Base-by-base conservation (phyloP, 2,797 vertebrate species). In the Allobates femoralis region DNA sequence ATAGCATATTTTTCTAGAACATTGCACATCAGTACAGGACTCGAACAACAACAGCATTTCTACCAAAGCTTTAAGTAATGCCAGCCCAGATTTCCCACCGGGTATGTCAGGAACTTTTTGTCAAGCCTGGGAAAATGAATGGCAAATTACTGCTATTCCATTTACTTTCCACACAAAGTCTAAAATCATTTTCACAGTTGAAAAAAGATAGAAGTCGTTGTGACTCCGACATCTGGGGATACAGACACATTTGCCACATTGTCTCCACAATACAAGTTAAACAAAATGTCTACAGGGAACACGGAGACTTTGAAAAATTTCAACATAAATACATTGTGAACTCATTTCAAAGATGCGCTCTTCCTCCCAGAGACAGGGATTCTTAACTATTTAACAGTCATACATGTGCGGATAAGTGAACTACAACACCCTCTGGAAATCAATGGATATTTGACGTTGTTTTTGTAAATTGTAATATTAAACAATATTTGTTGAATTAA, bases 141-240 rank as follows among this genome's bases (percentile, higher is more conserved):
- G 69, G 53, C 60, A 83, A 74, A 83, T 83, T 75, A 83, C 69
- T 83, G 69, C 69, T 73, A 73, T 83, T 83, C 81, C 81, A 83
- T 83, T 83, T 83, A 83, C 81, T 83, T 83, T 83, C 69, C 69
- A 83, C 81, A 83, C 81, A 83, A 83, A 83, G 81, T 83, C 81
- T 83, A 41, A 83, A 83, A 83, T 60, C 81, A 83, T 83, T 83
- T 83, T 83, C 69, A 83, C 69, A 83, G 81, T 83, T 75, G 81
- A 83, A 62, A 75, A 83, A 83, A 83, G 81, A 75, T 83, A 83
- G 74, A 82, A 82, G 81, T 83, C 69, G 11, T 75, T 75, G 53
- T 83, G 69, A 75, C 81, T 83, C 51, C 50, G 67, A 83, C 81
- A 83, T 83, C 81, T 83, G 81, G 81, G 81, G 81, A 83, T 83